These are phyloP conservation scores for Steinernema carpocapsae DNA, from an alignment of 2,888 invertebrate genomes.

Conservation along the genomic window DNA sequence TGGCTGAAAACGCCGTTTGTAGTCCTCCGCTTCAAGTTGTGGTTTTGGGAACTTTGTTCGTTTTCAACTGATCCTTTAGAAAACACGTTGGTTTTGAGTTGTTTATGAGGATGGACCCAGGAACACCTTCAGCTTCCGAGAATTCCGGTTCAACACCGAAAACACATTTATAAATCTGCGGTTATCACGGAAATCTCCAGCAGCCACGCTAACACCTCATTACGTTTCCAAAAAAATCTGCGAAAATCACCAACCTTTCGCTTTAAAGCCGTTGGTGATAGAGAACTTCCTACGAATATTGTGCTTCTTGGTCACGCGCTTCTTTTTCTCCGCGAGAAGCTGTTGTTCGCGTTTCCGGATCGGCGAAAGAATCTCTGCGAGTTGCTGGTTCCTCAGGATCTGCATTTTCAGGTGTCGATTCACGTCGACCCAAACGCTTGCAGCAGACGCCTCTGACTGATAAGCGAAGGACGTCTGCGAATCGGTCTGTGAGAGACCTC, in stretches of 20 bases:
- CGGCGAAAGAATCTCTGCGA: conserved; percentile 10
- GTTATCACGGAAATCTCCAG: too few relatives aligned
- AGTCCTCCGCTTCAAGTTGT: too few relatives aligned
- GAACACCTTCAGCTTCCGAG: too few relatives aligned
- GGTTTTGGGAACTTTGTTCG: too few relatives aligned
- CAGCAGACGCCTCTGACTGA: neutral
- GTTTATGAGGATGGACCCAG: too few relatives aligned
- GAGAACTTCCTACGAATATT: conserved; percentile 9
- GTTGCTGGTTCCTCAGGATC: neutral
- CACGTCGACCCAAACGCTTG: neutral
- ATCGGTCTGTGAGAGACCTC: neutral
- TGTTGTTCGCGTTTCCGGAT: conserved; percentile 13
- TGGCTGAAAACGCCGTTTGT: too few relatives aligned
- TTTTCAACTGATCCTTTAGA: too few relatives aligned
- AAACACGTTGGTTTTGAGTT: too few relatives aligned
- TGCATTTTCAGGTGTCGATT: neutral
- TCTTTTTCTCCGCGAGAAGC: conserved; percentile 16
- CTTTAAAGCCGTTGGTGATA: conserved; percentile 4
- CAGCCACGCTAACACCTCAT: too few relatives aligned
- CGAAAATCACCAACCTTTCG: neutral
- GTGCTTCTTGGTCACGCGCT: neutral
- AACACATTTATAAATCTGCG: too few relatives aligned
- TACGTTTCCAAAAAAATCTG: too few relatives aligned
- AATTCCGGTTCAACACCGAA: too few relatives aligned
- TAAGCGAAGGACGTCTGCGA: neutral